Evolutionary conservation across 1,140 invertebrate genomes (phyloP), one percentile per base, ranked within the genome.

Genomic region (Hypsibius dujardini): DNA sequence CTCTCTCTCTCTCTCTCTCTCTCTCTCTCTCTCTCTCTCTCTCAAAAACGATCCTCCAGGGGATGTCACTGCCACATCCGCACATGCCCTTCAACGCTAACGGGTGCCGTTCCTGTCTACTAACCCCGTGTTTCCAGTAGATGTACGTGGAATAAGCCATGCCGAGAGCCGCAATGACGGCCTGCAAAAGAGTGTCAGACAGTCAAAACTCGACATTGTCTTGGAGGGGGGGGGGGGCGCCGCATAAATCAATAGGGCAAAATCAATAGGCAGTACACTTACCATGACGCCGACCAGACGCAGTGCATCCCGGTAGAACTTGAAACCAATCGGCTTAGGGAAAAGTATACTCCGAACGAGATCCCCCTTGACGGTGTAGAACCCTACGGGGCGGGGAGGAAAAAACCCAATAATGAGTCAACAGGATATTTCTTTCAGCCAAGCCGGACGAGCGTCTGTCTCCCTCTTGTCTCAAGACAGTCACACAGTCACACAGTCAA

Each of bases 351-450:
- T 83, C 28, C 84, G 79, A 47, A 86, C 81, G 3, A 86, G 76
- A 73, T 84, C 83, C 40, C 85, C 85, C 77, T 86, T 86, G 1
- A 82, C 79, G 45, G 85, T 86, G 46, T 75, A 77, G 76, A 84
- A 86, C 2, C 84, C 84, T 82, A 70, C 46, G 72, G 85, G 83
- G 45, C 88, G 83, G 0, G 89, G 87, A 59, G 87, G 81, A 0
- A 85, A 85, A 40, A 70, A 69, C 67, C 73, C 47, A 28, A 60
- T 72, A 75, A 46, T 42, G 42, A 45, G 71, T 2, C 40, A 15
- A 59, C 15, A 59, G 15, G n/a, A 15, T 59, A n/a, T 59, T 28
- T 28, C 28, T 28, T 28, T 28, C 28, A 28, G 28, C 28, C 28
- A 28, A 28, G 28, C 28, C 28, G 28, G 28, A 28, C 28, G 28